Conservation (phyloP, 2,113 vertebrate species). For the Platysteira castanea region DNA sequence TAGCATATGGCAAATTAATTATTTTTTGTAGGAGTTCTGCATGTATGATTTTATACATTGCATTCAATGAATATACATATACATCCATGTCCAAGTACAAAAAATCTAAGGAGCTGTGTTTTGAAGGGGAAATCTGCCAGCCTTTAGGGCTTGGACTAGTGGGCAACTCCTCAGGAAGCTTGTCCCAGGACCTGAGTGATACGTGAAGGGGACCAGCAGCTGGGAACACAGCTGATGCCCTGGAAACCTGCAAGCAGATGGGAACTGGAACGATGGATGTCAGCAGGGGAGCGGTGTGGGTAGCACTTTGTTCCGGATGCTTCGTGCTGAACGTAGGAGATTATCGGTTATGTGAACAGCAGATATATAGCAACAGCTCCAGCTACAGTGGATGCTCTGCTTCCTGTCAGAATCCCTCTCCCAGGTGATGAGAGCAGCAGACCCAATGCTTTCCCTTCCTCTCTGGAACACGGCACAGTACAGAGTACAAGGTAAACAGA, state of each 20-base stretch:
- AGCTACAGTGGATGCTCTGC: background rate
- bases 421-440: background rate
- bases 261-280: background rate
- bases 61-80: background rate
- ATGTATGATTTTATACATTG: background rate
- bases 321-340: background rate
- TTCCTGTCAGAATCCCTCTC: background rate
- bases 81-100: background rate
- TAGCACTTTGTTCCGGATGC: conserved; percentile 16
- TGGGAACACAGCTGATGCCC: background rate
- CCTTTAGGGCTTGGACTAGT: background rate
- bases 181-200: background rate
- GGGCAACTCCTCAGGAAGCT: background rate
- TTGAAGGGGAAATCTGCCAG: background rate
- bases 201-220: background rate
- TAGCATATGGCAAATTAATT: background rate
- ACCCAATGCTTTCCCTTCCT: background rate
- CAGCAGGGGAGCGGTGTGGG: background rate
- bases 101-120: background rate
- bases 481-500: background rate
- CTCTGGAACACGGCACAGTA: background rate
- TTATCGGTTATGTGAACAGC: conserved; percentile 35
- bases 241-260: background rate
- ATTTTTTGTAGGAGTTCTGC: background rate
- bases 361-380: background rate